phyloP scores from a whole-genome alignment of 2,113 vertebrate genomes.

The Eidolon helvum region DNA sequence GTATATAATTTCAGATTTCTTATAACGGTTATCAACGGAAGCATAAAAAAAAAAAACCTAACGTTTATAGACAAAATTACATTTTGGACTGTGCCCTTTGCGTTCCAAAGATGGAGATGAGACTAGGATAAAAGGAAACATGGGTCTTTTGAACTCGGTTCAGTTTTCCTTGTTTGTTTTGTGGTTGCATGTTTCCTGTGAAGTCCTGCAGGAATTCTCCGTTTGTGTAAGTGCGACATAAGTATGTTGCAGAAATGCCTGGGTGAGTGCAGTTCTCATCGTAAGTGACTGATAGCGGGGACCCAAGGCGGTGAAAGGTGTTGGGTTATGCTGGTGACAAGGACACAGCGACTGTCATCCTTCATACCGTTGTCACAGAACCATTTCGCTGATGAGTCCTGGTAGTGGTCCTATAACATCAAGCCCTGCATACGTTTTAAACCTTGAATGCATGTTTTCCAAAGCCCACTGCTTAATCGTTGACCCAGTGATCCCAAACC shows the following conservation, averaged over 20 bases:
- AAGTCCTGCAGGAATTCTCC: not conserved
- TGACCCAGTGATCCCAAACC: not conserved
- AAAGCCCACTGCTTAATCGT: not conserved
- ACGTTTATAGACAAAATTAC: not conserved
- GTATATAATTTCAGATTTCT: not conserved
- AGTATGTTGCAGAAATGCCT: accelerated
- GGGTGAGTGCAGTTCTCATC: accelerated
- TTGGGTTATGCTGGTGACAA: not conserved
- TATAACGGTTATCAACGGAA: not conserved
- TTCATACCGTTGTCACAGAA: not conserved
- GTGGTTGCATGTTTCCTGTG: not conserved
- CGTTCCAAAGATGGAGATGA: not conserved
- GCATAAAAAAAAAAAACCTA: not conserved
- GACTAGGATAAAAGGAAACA: not conserved
- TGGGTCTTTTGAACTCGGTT: not conserved
- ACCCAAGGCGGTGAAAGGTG: accelerated
- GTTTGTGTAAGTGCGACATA: accelerated
- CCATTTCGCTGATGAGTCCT: not conserved
- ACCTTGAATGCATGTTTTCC: not conserved
- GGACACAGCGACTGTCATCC: accelerated
- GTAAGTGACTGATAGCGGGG: accelerated
- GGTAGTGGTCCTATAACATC: not conserved
- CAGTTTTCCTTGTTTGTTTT: not conserved
- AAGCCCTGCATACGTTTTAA: not conserved
- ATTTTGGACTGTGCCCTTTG: not conserved